A percentile compares a stretch with the other conserved stretches of the same genome.
Evolutionary conservation across 2,888 invertebrate species (phyloP).

Genomic region (Drosophila nr. perissopoda): DNA sequence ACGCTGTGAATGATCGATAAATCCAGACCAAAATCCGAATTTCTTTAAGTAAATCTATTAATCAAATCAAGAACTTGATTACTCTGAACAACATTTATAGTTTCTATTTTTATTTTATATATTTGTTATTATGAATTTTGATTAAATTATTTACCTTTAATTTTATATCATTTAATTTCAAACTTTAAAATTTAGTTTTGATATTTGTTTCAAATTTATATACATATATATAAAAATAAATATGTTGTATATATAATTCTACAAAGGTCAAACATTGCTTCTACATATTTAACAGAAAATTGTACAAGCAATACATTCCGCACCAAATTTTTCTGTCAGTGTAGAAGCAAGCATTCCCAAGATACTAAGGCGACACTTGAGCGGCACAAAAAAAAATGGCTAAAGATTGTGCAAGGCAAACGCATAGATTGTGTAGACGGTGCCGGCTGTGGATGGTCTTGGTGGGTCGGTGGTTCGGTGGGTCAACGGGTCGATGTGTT

Average conservation of each 20-base stretch:
- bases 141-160: background rate
- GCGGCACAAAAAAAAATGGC: conserved; percentile 26
- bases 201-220: background rate
- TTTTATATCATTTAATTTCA: too few species aligned
- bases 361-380: conserved; percentile 64
- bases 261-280: background rate
- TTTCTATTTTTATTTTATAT: background rate
- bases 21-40: background rate
- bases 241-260: background rate
- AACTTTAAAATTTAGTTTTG: background rate
- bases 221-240: background rate
- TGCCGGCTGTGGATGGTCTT: background rate
- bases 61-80: background rate
- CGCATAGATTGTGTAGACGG: background rate
- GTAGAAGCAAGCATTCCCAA: conserved; percentile 45
- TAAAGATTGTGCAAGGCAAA: conserved; percentile 3
- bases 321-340: background rate
- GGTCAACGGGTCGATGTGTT: background rate
- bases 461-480: background rate
- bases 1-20: too few species aligned
- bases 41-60: background rate
- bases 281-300: background rate
- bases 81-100: background rate
- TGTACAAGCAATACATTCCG: background rate
- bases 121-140: background rate